These are phyloP conservation scores for Drosophila parvula DNA, from an alignment of 1,140 invertebrate species.

Conservation along the genomic window DNA sequence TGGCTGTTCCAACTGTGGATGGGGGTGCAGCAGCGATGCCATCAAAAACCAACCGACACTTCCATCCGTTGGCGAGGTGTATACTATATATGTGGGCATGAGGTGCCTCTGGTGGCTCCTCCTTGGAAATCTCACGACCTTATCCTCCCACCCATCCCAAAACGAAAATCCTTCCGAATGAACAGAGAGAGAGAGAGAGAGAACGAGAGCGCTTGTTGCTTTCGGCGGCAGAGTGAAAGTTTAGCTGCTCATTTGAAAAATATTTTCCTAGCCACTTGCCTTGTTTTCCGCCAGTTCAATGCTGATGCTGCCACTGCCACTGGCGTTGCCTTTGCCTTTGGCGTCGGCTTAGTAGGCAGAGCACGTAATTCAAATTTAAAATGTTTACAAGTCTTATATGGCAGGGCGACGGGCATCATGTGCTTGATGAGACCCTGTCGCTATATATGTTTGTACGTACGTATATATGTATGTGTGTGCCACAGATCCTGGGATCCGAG, in stretches of 20 bases:
- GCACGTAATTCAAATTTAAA: conserved; percentile 80
- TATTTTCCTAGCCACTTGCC: conserved; percentile 37
- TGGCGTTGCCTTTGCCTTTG: not conserved
- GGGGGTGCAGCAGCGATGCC: conserved; percentile 36
- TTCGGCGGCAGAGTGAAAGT: conserved; percentile 31
- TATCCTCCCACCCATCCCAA: conserved; percentile 7
- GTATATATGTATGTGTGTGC: not conserved
- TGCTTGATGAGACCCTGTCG: conserved; percentile 46
- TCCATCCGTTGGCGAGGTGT: not conserved
- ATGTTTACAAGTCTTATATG: conserved; percentile 75
- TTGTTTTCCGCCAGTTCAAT: conserved; percentile 30
- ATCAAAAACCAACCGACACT: conserved; percentile 56
- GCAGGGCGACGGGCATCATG: conserved; percentile 41
- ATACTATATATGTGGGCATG: too few relatives aligned
- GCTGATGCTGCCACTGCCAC: not conserved
- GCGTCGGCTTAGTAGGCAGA: conserved; percentile 45
- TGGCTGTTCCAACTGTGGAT: conserved; percentile 30
- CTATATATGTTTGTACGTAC: not conserved
- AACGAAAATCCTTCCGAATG: not conserved
- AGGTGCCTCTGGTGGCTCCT: conserved; percentile 15
- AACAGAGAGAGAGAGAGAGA: not conserved
- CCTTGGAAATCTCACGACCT: conserved; percentile 39
- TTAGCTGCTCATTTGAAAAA: conserved; percentile 54
- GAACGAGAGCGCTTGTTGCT: conserved; percentile 31
- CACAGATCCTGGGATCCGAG: not conserved